These are phyloP conservation scores for Agapetus fuscipes DNA, from an alignment of 2,888 invertebrate species.

Conservation along the genomic window DNA sequence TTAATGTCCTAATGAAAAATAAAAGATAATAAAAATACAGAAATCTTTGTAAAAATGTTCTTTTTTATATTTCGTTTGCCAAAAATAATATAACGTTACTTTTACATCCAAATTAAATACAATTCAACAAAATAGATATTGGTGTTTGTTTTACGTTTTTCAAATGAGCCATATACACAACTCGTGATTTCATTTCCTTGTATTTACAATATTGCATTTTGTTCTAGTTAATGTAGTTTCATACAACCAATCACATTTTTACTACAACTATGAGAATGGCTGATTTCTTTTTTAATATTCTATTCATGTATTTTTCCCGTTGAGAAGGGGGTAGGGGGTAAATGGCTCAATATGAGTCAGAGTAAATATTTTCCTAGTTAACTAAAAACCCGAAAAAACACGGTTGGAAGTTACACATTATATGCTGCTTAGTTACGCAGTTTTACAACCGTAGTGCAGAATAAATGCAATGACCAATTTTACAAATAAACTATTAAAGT, in stretches of 20 bases:
- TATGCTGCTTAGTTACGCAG: too few relatives aligned
- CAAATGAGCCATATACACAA: constrained; percentile 2
- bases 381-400: too few relatives aligned
- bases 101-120: too few relatives aligned
- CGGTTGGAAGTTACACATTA: too few relatives aligned
- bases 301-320: too few relatives aligned
- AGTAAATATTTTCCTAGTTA: too few relatives aligned
- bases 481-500: too few relatives aligned
- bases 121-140: constrained; percentile 15
- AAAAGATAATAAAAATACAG: constrained; percentile 1
- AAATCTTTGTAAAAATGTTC: constrained; percentile 17
- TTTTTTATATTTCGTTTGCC: constrained; percentile 19
- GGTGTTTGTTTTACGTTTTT: constrained; percentile 3
- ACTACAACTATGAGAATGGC: constrained; percentile 14
- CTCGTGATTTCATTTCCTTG: constrained; percentile 3
- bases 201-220: constrained; percentile 1
- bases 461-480: too few relatives aligned
- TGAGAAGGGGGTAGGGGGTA: too few relatives aligned
- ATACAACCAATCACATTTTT: neutral
- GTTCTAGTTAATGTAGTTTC: neutral
- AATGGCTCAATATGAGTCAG: constrained; percentile 22
- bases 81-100: constrained; percentile 16
- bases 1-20: too few relatives aligned
- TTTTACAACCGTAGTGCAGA: too few relatives aligned
- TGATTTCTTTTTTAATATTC: too few relatives aligned